phyloP scores from a whole-genome alignment of 2,797 vertebrate genomes.

The Spinus pinus region DNA sequence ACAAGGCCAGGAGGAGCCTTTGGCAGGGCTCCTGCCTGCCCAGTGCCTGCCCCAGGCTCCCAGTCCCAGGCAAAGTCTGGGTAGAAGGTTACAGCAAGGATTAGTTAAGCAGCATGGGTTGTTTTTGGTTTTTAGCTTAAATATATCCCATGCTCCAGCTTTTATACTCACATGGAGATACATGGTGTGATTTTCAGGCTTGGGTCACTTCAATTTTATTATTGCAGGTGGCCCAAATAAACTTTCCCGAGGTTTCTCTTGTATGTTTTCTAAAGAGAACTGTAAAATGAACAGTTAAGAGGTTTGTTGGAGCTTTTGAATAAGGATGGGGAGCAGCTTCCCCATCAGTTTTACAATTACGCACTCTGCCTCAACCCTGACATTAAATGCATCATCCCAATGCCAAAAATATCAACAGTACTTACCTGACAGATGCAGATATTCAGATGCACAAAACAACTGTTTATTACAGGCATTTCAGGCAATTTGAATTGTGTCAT shows the following conservation, averaged over 20 bases:
- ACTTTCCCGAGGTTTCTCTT: background rate
- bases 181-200: background rate
- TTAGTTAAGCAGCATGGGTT: background rate
- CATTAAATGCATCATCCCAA: background rate
- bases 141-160: background rate
- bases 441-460: background rate
- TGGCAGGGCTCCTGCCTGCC: background rate
- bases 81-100: background rate
- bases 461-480: background rate
- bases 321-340: background rate
- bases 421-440: accelerated
- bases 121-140: background rate
- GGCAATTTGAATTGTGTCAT: background rate
- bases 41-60: background rate
- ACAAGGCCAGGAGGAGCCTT: background rate
- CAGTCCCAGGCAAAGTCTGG: background rate
- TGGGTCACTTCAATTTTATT: background rate
- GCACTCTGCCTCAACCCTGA: background rate
- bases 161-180: background rate
- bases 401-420: background rate
- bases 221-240: background rate
- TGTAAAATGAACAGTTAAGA: background rate
- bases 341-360: background rate
- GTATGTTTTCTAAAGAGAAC: background rate
- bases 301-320: background rate